Base-by-base conservation (phyloP, 2,797 vertebrate species). In the Champsocephalus gunnari region DNA sequence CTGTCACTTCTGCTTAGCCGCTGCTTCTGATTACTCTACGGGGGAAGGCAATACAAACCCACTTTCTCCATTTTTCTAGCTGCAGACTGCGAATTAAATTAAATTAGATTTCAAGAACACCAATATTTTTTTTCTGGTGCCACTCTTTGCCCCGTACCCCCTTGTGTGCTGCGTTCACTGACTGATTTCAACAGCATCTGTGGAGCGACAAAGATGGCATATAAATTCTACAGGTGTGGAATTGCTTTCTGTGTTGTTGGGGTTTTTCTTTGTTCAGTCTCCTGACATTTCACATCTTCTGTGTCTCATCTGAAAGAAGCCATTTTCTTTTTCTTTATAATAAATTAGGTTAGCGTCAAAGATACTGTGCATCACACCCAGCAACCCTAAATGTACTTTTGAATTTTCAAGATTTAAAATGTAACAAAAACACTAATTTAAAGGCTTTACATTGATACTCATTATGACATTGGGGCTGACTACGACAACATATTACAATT, bases 1-100 rank as follows among this genome's bases (percentile, higher is more conserved):
- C 90, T 88, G 90, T 87, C 86, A 88, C 80, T 86, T 88, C 75
- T 87, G 73, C 80, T 91, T 84, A 88, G 80, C 85, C 64, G 53
- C 59, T 57, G 54, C 75, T 62, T 72, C 71, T 85, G 83, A 89
- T 83, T 83, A 82, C 78, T 87, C 85, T 73, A 72, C 78, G 85
- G 83, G 75, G 76, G 72, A 72, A 43, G 44, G 79, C 72, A 73
- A 82, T 71, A 72, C 80, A 85, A 81, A 79, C 41, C 24, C 76
- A 77, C 69, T 79, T 75, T 81, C 76, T 71, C 79, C 49, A 78
- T 79, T 80, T 82, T 80, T 78, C 32, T 58, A 73, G 60, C 71
- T 54, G 70, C 71, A 59, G 73, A 34, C 70, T 58, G 69, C 41
- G 3, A 44, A 19, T 19, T 19, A 19, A 19, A 19, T 19, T 19